Evolutionary conservation across 1,140 invertebrate species (phyloP).

Genomic region (Luehdorfia chinensis): DNA sequence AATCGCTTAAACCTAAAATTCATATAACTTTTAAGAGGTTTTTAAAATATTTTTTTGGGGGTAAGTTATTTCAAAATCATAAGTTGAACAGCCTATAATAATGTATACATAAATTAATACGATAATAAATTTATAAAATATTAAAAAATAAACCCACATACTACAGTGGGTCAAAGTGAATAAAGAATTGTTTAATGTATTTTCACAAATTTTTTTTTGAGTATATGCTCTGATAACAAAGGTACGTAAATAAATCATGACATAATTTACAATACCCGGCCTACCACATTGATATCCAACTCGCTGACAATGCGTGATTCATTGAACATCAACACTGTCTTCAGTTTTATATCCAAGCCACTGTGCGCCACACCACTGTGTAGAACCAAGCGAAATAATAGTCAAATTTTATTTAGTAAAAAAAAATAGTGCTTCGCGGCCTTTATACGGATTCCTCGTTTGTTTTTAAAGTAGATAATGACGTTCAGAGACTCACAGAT

Average conservation of each 20-base stretch:
- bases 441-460: conserved; percentile 1
- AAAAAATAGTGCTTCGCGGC: conserved; percentile 2
- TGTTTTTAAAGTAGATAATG: conserved; percentile 24
- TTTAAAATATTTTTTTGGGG: too few relatives aligned
- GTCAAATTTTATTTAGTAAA: conserved; percentile 4
- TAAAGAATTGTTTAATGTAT: too few relatives aligned
- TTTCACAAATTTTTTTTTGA: neutral
- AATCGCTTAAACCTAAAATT: too few relatives aligned
- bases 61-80: too few relatives aligned
- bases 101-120: too few relatives aligned
- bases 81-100: too few relatives aligned
- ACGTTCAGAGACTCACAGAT: conserved; percentile 36
- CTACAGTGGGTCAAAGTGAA: too few relatives aligned
- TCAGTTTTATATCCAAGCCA: conserved; percentile 10
- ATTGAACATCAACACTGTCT: conserved; percentile 5
- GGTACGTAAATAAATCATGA: conserved; percentile 15
- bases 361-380: neutral
- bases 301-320: conserved; percentile 13
- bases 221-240: conserved; percentile 9
- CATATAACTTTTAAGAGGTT: too few relatives aligned
- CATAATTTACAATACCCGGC: conserved; percentile 8
- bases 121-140: too few relatives aligned
- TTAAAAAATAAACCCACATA: too few relatives aligned
- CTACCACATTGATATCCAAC: conserved; percentile 11
- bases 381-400: too few relatives aligned